Conservation (phyloP, 2,888 invertebrate species). For the Andrena marginata region DNA sequence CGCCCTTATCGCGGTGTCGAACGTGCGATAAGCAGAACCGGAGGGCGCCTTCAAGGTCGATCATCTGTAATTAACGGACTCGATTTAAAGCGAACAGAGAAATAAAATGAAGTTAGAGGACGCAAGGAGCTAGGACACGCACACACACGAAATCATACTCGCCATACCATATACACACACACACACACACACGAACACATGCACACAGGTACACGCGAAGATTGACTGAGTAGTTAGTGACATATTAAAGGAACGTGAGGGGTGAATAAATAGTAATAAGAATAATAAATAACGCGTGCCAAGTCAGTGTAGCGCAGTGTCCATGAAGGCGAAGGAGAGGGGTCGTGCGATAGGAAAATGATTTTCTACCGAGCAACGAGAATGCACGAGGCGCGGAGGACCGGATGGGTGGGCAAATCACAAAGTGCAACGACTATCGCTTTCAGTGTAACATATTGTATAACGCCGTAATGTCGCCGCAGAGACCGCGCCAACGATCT, state of each 20-base stretch:
- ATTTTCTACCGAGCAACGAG: constrained; percentile 46
- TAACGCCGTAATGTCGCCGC: constrained; percentile 67
- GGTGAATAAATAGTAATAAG: constrained; percentile 35
- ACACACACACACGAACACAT: constrained; percentile 27
- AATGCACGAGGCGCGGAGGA: constrained; percentile 22
- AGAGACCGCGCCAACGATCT: constrained; percentile 61
- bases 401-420: constrained; percentile 64
- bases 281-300: constrained; percentile 75
- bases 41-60: constrained; percentile 35
- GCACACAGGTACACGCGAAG: constrained; percentile 69
- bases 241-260: constrained; percentile 64
- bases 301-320: constrained; percentile 72
- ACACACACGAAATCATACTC: not conserved
- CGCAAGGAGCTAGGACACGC: not conserved
- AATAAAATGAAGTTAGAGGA: constrained; percentile 41
- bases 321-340: constrained; percentile 24
- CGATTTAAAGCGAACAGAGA: constrained; percentile 40
- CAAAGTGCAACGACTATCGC: constrained; percentile 82
- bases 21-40: constrained; percentile 77
- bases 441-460: constrained; percentile 83
- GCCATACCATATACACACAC: constrained; percentile 10
- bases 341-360: constrained; percentile 23
- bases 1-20: constrained; percentile 73
- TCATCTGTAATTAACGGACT: constrained; percentile 60
- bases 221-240: constrained; percentile 80